phyloP scores from a whole-genome alignment of 2,113 vertebrate genomes.

The Oplegnathus fasciatus region DNA sequence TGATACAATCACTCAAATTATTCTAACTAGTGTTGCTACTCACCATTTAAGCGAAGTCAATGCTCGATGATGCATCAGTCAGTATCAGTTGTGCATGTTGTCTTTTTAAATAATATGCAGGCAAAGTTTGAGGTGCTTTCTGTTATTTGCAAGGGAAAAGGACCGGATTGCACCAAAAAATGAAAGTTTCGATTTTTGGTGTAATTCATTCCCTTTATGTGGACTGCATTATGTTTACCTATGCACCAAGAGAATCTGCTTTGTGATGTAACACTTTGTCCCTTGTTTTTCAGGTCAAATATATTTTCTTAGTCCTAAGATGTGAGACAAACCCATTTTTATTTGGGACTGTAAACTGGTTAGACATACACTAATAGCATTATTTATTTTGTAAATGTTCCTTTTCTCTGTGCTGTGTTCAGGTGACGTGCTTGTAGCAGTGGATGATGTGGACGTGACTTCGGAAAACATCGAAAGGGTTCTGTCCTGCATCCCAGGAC shows the following conservation, averaged over 20 bases:
- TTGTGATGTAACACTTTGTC: background rate
- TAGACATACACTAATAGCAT: background rate
- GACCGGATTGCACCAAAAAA: background rate
- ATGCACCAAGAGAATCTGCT: background rate
- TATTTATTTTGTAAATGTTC: background rate
- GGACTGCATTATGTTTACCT: background rate
- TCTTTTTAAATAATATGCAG: background rate
- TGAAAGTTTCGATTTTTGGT: too few relatives aligned
- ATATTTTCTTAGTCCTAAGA: background rate
- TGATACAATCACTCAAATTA: background rate
- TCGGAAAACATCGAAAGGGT: conserved; percentile 96
- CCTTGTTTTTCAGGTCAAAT: background rate
- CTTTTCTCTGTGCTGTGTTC: conserved; percentile 33
- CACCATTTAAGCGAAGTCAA: background rate
- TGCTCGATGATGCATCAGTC: background rate
- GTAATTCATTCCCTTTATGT: background rate
- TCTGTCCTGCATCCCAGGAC: conserved; percentile 94
- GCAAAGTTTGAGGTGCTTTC: background rate
- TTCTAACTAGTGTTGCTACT: background rate
- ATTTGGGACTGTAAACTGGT: background rate
- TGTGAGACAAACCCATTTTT: background rate
- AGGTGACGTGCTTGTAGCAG: conserved; percentile 94
- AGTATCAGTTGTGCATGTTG: rapidly evolving
- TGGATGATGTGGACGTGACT: conserved; percentile 96
- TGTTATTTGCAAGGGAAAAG: background rate